Base-by-base conservation (phyloP, 2,797 vertebrate species). In the Catamblyrhynchus diadema region DNA sequence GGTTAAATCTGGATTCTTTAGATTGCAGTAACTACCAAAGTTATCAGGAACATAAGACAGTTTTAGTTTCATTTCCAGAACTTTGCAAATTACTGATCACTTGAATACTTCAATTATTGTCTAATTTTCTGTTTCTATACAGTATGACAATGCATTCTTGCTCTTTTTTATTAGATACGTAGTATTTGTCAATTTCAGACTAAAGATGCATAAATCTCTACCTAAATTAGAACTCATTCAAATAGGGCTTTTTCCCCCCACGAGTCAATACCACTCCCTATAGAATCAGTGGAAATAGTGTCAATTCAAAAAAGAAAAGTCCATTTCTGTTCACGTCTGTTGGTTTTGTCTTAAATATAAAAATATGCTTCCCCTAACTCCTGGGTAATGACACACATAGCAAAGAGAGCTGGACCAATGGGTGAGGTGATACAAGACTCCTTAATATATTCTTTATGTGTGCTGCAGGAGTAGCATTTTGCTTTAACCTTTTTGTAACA, bases 211-310 rank as follows among this genome's bases (percentile, higher is more conserved):
- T 42, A 91, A n/a, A 57, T 57, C 16, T 53, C 28, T 25, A 86
- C 10, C 59, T 60, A 56, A 74, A 86, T 1, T 1, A 60, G 11
- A 81, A 74, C 25, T 67, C 20, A 21, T 83, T 70, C 14, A 14
- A 60, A n/a, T 1, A 35, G 11, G 4, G 10, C 4, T 23, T 59
- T 54, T 10, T 2, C 0, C 2, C 8, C 0, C n/a, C 12, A 9
- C 18, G 5, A 86, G 14, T 39, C 39, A 71, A 22, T 14, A 75
- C 2, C 24, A 28, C 7, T 86, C 23, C 37, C 45, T 54, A 35
- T 0, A 37, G 16, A 35, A 88, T 60, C 33, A 48, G 53, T 24
- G 30, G 25, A 14, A 84, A 67, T 6, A 48, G 7, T 21, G 13
- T 32, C 64, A 54, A 69, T 35, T 75, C 44, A 64, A 33, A 8